phyloP scores from a whole-genome alignment of 2,113 vertebrate species.

The Mobula hypostoma region DNA sequence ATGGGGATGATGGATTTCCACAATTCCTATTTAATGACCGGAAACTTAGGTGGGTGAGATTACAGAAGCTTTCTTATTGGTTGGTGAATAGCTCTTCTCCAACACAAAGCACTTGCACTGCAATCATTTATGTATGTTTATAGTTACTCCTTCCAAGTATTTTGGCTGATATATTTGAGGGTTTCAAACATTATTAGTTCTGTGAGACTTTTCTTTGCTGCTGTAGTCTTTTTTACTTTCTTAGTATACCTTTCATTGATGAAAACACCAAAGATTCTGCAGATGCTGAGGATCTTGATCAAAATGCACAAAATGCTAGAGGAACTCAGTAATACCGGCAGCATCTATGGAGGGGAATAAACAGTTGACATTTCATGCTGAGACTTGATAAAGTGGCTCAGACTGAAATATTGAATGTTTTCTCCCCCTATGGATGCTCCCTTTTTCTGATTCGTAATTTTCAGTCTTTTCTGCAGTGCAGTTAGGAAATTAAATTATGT shows the following conservation, averaged over 20 bases:
- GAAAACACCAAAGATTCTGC: no score
- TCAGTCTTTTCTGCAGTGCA: background rate
- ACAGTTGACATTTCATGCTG: no score
- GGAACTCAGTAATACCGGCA: no score
- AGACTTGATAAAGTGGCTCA: no score
- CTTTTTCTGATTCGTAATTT: background rate
- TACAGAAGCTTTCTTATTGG: background rate
- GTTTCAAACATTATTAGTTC: background rate
- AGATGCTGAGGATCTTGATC: no score
- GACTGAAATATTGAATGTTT: no score
- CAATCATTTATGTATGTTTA: background rate
- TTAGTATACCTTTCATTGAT: background rate
- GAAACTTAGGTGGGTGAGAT: slow-evolving; percentile 90
- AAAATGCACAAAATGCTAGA: no score
- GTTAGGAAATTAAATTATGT: background rate
- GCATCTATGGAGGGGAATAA: no score
- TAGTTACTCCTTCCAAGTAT: background rate
- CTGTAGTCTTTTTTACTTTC: background rate
- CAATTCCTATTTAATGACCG: slow-evolving; percentile 98
- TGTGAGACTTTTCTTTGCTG: background rate
- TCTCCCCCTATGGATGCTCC: no score
- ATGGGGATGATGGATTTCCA: slow-evolving; percentile 99
- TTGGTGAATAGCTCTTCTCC: background rate
- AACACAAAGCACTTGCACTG: background rate
- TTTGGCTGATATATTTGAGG: background rate